Evolutionary conservation across 2,113 vertebrate genomes (phyloP), one percentile per base, ranked within the genome.

Genomic region (Engraulis encrasicolus): DNA sequence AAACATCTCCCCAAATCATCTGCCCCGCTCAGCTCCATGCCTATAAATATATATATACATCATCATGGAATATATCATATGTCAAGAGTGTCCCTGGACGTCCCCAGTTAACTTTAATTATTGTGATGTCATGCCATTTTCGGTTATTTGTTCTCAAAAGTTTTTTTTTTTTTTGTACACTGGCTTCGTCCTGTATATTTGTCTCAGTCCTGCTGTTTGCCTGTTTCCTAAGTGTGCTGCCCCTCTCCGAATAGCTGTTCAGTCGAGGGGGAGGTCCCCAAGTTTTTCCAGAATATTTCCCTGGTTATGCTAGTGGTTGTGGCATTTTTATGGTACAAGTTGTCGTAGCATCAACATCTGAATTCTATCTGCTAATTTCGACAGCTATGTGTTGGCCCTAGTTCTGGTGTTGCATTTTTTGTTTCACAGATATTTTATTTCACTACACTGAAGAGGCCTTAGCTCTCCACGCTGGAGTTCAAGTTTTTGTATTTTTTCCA

Each of bases 361-460:
- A 74, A 74, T 0, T 3, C 66, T 15, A 2, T 31, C 31, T 74
- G 66, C 27, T 23, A 9, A 66, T 20, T 54, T 11, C 19, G 52
- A 54, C 66, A 74, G 66, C 31, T 74, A 15, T 34, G 66, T 12
- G 27, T 74, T 34, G 66, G 27, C 66, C 23, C 17, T 74, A 3
- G 2, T 74, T 27, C 66, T 15, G 31, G 31, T 74, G 31, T 17
- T 31, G n/a, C 66, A 45, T 31, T 34, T 74, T 74, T 12, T 2
- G 14, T 74, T 74, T 14, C 17, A 31, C 31, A n/a, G n/a, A 74
- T 27, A 6, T 1, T 74, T 74, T 2, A 74, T 74, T 36, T 74
- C 23, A 86, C 84, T 86, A 83, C 87, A 87, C 93, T 92, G 87
- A 91, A 90, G 91, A 91, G 93, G 94, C 93, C 93, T 95, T 95